Conservation (phyloP, 2,113 vertebrate genomes). For the Saimiri boliviensis region DNA sequence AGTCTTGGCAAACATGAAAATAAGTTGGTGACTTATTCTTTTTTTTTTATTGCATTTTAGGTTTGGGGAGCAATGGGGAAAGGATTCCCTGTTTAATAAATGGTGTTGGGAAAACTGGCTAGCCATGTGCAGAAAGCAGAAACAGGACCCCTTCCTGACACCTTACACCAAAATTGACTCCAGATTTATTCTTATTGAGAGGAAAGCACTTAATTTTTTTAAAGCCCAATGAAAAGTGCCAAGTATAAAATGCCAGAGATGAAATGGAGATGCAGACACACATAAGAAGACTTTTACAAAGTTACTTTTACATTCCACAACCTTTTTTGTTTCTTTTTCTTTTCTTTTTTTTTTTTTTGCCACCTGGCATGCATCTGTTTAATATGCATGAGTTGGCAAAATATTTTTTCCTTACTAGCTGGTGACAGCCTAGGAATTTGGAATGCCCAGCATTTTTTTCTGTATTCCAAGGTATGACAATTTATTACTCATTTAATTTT, state of each 20-base stretch:
- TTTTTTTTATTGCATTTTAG: too few relatives aligned
- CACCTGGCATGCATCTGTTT: slow-evolving; percentile 59
- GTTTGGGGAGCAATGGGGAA: too few relatives aligned
- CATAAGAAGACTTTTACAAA: slow-evolving; percentile 58
- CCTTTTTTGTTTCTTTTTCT: not conserved
- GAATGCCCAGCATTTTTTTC: slow-evolving; percentile 59
- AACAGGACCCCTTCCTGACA: too few relatives aligned
- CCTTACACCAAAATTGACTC: too few relatives aligned
- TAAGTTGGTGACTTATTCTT: slow-evolving; percentile 63
- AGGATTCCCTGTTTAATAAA: too few relatives aligned
- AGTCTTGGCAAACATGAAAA: slow-evolving; percentile 53
- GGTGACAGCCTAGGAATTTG: slow-evolving; percentile 52
- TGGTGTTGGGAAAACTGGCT: too few relatives aligned
- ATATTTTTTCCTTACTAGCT: slow-evolving; percentile 20
- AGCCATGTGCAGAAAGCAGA: too few relatives aligned
- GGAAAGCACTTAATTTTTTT: slow-evolving; percentile 37
- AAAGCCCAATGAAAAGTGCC: slow-evolving; percentile 44
- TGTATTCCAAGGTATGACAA: not conserved
- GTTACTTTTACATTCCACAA: slow-evolving; percentile 48
- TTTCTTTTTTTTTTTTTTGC: slow-evolving; percentile 36
- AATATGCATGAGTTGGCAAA: slow-evolving; percentile 61
- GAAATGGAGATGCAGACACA: slow-evolving; percentile 49
- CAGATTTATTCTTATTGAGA: slow-evolving; percentile 71
- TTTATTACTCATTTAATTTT: slow-evolving; percentile 61
- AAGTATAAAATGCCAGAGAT: slow-evolving; percentile 69